These are phyloP conservation scores for Danio aesculapii DNA, from an alignment of 2,797 vertebrate species.

Conservation along the genomic window DNA sequence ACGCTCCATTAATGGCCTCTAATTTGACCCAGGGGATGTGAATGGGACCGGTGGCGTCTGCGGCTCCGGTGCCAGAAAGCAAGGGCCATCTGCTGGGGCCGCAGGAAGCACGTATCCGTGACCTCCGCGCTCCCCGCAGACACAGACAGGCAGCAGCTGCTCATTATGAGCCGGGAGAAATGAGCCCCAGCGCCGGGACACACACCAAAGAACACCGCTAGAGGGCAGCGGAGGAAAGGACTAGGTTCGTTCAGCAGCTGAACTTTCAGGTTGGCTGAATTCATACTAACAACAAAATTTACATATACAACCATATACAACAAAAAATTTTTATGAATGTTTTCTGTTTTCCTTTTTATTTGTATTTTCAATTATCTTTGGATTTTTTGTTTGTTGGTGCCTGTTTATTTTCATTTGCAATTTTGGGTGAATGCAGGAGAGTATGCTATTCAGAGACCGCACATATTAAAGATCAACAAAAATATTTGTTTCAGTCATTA, in stretches of 20 bases:
- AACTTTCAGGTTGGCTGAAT: too few relatives aligned
- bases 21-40: slow-evolving; percentile 77
- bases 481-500: too few relatives aligned
- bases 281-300: too few relatives aligned
- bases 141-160: slow-evolving; percentile 60
- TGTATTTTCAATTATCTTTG: too few relatives aligned
- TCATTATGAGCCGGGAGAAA: slow-evolving; percentile 34
- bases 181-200: neutral
- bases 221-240: slow-evolving; percentile 40
- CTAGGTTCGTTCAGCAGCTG: neutral
- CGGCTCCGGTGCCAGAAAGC: slow-evolving; percentile 69
- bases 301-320: too few relatives aligned
- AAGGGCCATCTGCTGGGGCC: slow-evolving; percentile 64
- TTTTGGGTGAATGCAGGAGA: too few relatives aligned
- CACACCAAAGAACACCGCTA: slow-evolving; percentile 8
- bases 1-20: slow-evolving; percentile 76
- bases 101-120: slow-evolving; percentile 67
- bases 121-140: slow-evolving; percentile 32
- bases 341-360: too few relatives aligned
- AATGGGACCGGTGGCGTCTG: slow-evolving; percentile 66
- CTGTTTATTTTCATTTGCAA: too few relatives aligned
- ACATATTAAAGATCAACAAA: too few relatives aligned
- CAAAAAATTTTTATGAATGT: too few relatives aligned
- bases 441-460: too few relatives aligned
- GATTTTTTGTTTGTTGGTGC: too few relatives aligned